Evolutionary conservation across 2,113 vertebrate species (phyloP).

Genomic region (Verasper variegatus): DNA sequence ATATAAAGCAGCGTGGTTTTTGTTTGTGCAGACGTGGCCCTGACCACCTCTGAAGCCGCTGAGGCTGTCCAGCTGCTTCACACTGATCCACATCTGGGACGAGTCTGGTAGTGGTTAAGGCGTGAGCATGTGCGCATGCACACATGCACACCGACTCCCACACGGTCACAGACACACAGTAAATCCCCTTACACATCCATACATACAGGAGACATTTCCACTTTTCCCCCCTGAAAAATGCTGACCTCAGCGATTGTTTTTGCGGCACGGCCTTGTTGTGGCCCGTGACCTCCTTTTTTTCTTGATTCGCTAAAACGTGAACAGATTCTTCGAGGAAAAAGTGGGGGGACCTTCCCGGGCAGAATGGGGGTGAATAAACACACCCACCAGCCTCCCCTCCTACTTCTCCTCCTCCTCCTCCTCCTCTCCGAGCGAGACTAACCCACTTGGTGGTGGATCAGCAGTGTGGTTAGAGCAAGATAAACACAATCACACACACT

Average conservation of each 20-base stretch:
- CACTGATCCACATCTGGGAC: slow-evolving; percentile 72
- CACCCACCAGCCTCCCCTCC: slow-evolving; percentile 10
- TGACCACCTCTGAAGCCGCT: slow-evolving; percentile 50
- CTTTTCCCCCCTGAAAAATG: slow-evolving; percentile 33
- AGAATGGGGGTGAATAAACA: slow-evolving; percentile 64
- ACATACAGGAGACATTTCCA: slow-evolving; percentile 66
- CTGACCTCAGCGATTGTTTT: slow-evolving; percentile 74
- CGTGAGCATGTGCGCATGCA: slow-evolving; percentile 20
- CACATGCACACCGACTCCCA: slow-evolving; percentile 21
- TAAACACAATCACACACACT: slow-evolving; percentile 51
- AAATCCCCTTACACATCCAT: slow-evolving; percentile 66
- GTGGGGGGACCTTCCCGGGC: slow-evolving; percentile 33
- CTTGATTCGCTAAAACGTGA: slow-evolving; percentile 62
- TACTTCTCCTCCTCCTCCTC: slow-evolving; percentile 25
- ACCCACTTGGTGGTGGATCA: slow-evolving; percentile 69
- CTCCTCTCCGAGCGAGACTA: slow-evolving; percentile 37
- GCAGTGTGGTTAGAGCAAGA: slow-evolving; percentile 41
- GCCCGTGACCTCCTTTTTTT: slow-evolving; percentile 50
- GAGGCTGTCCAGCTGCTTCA: slow-evolving; percentile 72
- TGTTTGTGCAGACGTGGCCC: slow-evolving; percentile 63
- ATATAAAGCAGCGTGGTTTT: slow-evolving; percentile 14
- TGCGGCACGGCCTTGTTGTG: slow-evolving; percentile 51
- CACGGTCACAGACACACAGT: slow-evolving; percentile 37
- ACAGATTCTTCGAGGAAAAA: slow-evolving; percentile 42
- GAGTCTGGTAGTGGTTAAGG: slow-evolving; percentile 58